phyloP scores from a whole-genome alignment of 2,113 vertebrate genomes.

The Uropsilus gracilis region DNA sequence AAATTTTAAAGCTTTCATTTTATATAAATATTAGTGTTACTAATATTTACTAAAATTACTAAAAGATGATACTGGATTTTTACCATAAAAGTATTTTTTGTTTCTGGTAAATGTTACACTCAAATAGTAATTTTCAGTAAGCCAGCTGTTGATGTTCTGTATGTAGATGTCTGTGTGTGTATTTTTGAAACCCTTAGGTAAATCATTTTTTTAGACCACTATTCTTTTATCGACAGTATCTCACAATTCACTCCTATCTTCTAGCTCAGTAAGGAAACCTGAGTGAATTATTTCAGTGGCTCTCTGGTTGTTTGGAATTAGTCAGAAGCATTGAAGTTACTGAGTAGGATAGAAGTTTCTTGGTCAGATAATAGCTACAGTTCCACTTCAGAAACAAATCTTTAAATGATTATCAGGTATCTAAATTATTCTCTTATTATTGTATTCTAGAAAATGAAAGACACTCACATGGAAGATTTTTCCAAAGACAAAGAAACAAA shows the following conservation, averaged over 20 bases:
- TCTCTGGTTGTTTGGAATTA: background rate
- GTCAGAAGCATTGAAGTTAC: background rate
- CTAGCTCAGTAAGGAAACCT: slow-evolving; percentile 7
- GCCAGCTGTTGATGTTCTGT: background rate
- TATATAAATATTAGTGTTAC: background rate
- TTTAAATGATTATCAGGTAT: background rate
- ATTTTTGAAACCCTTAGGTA: background rate
- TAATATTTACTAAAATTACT: no score
- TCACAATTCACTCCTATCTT: background rate
- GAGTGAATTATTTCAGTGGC: no score
- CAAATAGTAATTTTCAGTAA: slow-evolving; percentile 15
- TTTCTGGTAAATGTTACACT: slow-evolving; percentile 27
- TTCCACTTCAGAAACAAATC: background rate
- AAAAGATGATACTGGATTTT: no score
- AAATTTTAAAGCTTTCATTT: slow-evolving; percentile 11
- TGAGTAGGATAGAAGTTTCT: background rate
- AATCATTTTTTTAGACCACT: background rate
- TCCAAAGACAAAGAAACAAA: slow-evolving; percentile 53
- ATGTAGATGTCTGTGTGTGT: background rate
- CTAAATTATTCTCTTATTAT: slow-evolving; percentile 12
- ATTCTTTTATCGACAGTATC: background rate
- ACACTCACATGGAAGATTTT: slow-evolving; percentile 56
- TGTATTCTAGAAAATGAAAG: slow-evolving; percentile 78
- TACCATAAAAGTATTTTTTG: background rate
- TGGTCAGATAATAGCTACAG: background rate